phyloP scores from a whole-genome alignment of 1,140 invertebrate genomes.

The Mycetomoellerius zeteki region DNA sequence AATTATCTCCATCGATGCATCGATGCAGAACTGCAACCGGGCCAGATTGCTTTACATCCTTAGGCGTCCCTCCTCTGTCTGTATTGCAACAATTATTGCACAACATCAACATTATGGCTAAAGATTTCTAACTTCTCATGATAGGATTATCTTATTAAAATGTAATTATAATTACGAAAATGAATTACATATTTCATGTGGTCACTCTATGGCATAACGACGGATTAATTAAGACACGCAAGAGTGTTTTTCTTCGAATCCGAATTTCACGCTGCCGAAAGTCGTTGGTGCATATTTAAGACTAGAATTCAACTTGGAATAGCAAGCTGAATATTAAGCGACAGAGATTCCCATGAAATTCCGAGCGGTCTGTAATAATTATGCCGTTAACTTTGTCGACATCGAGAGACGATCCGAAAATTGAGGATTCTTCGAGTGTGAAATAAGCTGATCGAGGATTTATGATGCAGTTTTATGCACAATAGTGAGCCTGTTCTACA shows the following conservation, averaged over 20 bases:
- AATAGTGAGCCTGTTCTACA: background rate
- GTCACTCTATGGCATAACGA: background rate
- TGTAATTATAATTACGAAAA: background rate
- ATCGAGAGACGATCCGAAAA: constrained; percentile 53
- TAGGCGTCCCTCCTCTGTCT: background rate
- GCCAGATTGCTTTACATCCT: background rate
- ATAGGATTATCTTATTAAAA: background rate
- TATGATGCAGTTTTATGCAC: constrained; percentile 44
- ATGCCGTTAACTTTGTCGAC: constrained; percentile 56
- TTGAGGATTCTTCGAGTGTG: constrained; percentile 26
- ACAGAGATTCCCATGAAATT: constrained; percentile 41
- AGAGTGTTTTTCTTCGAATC: background rate
- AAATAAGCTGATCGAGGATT: constrained; percentile 46
- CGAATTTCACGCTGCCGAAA: constrained; percentile 6
- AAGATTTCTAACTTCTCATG: background rate
- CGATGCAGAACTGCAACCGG: constrained; percentile 1
- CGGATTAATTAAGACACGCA: background rate
- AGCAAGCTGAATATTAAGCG: background rate
- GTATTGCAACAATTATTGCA: background rate
- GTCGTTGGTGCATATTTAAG: background rate
- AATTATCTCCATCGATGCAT: constrained; percentile 6
- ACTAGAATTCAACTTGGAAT: background rate
- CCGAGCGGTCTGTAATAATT: constrained; percentile 56
- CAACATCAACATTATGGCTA: background rate
- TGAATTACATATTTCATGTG: background rate